Evolutionary conservation across 2,113 vertebrate species (phyloP).

Genomic region (Arothron firmamentum): DNA sequence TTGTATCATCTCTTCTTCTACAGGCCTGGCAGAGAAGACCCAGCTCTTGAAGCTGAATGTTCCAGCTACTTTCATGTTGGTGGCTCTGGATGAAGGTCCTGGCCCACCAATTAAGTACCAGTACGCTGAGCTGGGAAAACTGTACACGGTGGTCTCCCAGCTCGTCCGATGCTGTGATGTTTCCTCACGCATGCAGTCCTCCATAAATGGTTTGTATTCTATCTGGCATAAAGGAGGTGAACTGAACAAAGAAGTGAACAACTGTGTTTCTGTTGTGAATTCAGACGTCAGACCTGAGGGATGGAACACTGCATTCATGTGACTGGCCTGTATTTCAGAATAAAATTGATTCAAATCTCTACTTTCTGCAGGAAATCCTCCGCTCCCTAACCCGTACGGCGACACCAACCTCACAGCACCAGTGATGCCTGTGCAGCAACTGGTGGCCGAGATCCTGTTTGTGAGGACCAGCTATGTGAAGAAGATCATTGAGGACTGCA

Average conservation of each 20-base stretch:
- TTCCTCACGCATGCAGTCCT: constrained; percentile 95
- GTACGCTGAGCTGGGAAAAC: constrained; percentile 96
- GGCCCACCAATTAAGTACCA: constrained; percentile 99
- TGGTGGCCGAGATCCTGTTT: constrained; percentile 96
- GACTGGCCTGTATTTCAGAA: neutral
- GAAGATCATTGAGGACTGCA: constrained; percentile 99
- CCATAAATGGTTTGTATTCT: constrained; percentile 86
- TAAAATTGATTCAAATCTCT: neutral
- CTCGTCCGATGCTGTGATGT: constrained; percentile 98
- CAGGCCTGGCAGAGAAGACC: constrained; percentile 96
- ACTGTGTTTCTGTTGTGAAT: constrained; percentile 25
- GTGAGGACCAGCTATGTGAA: constrained; percentile 99
- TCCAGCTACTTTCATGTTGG: constrained; percentile 98
- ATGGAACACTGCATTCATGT: too few species aligned
- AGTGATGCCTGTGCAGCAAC: constrained; percentile 97
- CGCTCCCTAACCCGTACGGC: constrained; percentile 93
- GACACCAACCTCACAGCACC: constrained; percentile 93
- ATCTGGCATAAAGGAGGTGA: too few species aligned
- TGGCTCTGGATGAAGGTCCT: constrained; percentile 95
- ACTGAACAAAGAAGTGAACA: too few species aligned
- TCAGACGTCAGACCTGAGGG: constrained; percentile 69
- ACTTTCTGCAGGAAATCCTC: constrained; percentile 85
- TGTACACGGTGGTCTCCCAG: constrained; percentile 97
- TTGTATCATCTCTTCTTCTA: neutral
- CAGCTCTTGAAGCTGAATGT: constrained; percentile 95